Base-by-base conservation (phyloP, 1,140 invertebrate genomes). In the Pygmarrhopalites habei region DNA sequence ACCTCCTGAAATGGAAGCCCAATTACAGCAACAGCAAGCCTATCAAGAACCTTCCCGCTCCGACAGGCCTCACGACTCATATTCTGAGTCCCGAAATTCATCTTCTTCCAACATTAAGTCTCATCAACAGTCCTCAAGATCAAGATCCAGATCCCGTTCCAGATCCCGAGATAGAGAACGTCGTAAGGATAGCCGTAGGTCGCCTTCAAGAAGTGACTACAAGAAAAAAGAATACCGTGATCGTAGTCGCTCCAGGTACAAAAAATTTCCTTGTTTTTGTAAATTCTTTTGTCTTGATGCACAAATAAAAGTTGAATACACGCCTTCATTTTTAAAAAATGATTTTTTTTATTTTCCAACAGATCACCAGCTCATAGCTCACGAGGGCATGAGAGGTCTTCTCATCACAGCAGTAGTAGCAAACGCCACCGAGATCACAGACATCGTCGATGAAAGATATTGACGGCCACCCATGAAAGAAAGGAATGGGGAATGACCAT, bases 131-230 rank as follows among this genome's bases (percentile, higher is more conserved):
- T 23, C 30, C 35, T 63, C 61, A 57, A 35, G 61, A 26, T 63
- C 61, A 1, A 51, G 62, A 21, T 63, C 61, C 17, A 21, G 61
- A 35, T 63, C 61, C 49, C 39, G 51, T 28, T 63, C 61, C 7
- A 10, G 55, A 19, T 28, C 35, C 15, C 5, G 32, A 39, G 17
- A 28, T 5, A 58, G 28, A 25, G 35, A 43, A 3, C 29, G 55
- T 4, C 35, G 55, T 12, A 35, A 23, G 14, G 23, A 28, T 12
- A 21, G 19, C 46, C 23, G 12, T 23, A 7, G 5, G 12, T 49
- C 46, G n/a, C 23, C 47, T 10, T 23, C 47, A 29, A 32, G 29
- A 17, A 10, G 15, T 29, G 29, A 19, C 10, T 7, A 23, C 29
- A 7, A 21, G 7, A 55, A 23, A 28, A 29, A 55, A 12, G 29